These are phyloP conservation scores for Drosophila histrio DNA, from an alignment of 2,888 invertebrate species.

Conservation along the genomic window DNA sequence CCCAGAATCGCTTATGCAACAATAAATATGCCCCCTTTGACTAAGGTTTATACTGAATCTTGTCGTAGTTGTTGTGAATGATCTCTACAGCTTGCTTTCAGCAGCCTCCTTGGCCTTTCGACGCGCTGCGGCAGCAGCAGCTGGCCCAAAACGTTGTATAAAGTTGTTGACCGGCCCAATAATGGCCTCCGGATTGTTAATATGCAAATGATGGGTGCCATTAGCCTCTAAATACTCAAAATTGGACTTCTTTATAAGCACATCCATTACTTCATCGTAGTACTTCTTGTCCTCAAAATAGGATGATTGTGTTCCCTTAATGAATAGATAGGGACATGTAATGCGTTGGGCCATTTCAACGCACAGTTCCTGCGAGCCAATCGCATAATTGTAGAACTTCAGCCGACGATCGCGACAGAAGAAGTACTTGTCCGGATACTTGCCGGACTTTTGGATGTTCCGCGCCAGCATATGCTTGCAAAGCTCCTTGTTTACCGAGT, in stretches of 20 bases:
- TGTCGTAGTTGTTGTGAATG: not conserved
- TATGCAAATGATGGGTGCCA: conserved; percentile 90
- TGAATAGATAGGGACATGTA: conserved; percentile 87
- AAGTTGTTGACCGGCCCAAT: conserved; percentile 86
- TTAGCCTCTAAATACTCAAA: conserved; percentile 87
- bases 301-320: conserved; percentile 86
- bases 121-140: conserved; percentile 87
- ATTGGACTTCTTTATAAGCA: conserved; percentile 85
- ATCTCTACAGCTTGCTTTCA: conserved; percentile 76
- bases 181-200: conserved; percentile 88
- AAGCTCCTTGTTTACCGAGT: conserved; percentile 86
- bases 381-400: conserved; percentile 84
- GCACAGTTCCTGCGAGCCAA: conserved; percentile 85
- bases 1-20: conserved; percentile 45
- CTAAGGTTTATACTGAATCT: conserved; percentile 24
- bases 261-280: conserved; percentile 86
- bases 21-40: conserved; percentile 58
- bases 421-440: conserved; percentile 86
- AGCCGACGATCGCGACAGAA: conserved; percentile 89
- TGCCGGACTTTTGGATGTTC: conserved; percentile 86
- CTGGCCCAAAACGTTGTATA: conserved; percentile 86
- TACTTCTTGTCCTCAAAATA: conserved; percentile 86
- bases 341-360: conserved; percentile 86
- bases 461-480: conserved; percentile 86
- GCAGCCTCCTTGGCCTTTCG: conserved; percentile 85